Conservation (phyloP, 2,113 vertebrate genomes). For the Synodontis membranacea region DNA sequence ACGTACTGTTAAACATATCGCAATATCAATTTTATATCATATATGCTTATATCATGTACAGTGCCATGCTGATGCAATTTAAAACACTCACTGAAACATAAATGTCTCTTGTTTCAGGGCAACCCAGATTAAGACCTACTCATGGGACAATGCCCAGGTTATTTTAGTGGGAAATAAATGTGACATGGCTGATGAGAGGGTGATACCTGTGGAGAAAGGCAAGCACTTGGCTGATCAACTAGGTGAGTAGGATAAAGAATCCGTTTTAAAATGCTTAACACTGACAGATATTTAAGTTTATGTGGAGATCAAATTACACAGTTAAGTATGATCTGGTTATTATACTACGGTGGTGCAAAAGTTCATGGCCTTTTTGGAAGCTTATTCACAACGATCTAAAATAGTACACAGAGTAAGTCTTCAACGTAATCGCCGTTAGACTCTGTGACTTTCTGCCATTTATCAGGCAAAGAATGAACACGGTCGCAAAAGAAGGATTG, state of each 20-base stretch:
- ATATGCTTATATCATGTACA: not conserved
- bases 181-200: slow-evolving; percentile 94
- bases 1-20: too few relatives aligned
- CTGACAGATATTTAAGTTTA: not conserved
- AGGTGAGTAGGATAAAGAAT: slow-evolving; percentile 70
- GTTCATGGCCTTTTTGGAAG: too few relatives aligned
- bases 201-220: slow-evolving; percentile 87
- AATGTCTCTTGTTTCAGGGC: slow-evolving; percentile 75
- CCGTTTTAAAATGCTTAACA: not conserved
- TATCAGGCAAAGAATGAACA: too few relatives aligned
- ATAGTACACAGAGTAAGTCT: too few relatives aligned
- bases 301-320: not conserved
- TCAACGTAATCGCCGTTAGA: too few relatives aligned
- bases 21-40: not conserved
- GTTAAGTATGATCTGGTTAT: not conserved
- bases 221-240: slow-evolving; percentile 90
- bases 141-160: slow-evolving; percentile 98
- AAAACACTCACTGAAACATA: not conserved
- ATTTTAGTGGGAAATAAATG: slow-evolving; percentile 98
- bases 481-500: too few relatives aligned
- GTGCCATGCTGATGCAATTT: not conserved
- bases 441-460: too few relatives aligned
- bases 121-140: slow-evolving; percentile 98
- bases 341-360: too few relatives aligned
- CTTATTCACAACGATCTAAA: too few relatives aligned